Base-by-base conservation (phyloP, 2,113 vertebrate species). In the Pteropus alecto region DNA sequence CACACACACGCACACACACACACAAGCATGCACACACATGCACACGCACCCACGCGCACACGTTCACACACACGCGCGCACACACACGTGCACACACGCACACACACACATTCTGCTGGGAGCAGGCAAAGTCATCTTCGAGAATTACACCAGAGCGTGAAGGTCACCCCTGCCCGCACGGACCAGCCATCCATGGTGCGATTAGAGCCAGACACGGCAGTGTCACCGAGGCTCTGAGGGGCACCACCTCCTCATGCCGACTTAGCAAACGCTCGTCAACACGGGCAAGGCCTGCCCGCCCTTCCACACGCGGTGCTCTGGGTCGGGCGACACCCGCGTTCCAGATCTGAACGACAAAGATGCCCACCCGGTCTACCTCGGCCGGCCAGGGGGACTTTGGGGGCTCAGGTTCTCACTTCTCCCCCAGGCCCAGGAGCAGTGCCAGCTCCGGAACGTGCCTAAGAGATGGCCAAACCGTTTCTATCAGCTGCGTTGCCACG, bases 151-250 rank as follows among this genome's bases (percentile, higher is more conserved):
- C 13, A 14, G 22, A 38, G 51, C 16, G 2, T 38, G 35, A 13
- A 43, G 51, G 74, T 65, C 61, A 9, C 48, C 30, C 65, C 35
- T 13, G 8, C 76, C 85, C 51, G 65, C 41, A 35, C 1, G 3
- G 77, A 71, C 6, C 3, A 83, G 24, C 24, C 0, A n/a, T n/a
- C 16, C 0, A 3, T 0, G 11, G 67, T 4, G 2, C 22, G 63
- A 67, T 54, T 2, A 9, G 65, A 16, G 0, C 9, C 67, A 51
- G 76, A 15, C 13, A 7, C 51, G 6, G 13, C n/a, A 33, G 56
- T 0, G 10, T 11, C 24, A 8, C 10, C 14, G 16, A 4, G 35
- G 46, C 81, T 73, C 7, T 2, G n/a, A 56, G 10, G 35, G 18
- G 21, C 0, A 1, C 5, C 14, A 3, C 48, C 35, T 7, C 30